Evolutionary conservation across 2,888 invertebrate species (phyloP).

Genomic region (Calephelis perditalis): DNA sequence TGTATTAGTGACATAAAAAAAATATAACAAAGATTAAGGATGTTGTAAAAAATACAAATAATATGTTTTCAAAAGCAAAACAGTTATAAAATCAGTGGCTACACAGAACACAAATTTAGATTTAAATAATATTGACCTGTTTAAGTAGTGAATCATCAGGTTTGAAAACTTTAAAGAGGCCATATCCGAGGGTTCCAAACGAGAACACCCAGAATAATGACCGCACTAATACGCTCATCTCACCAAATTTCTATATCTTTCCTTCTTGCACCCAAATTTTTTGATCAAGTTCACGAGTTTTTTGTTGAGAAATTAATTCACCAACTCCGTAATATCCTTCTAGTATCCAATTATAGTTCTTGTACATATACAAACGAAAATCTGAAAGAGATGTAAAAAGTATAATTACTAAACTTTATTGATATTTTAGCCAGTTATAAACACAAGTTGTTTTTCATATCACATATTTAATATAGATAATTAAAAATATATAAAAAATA

Average conservation of each 20-base stretch:
- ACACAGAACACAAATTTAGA: conserved; percentile 34
- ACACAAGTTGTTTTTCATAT: no score
- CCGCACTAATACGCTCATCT: conserved; percentile 70
- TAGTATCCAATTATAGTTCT: conserved; percentile 81
- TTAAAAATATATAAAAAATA: no score
- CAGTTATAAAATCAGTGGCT: conserved; percentile 32
- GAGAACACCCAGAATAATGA: conserved; percentile 78
- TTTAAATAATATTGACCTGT: conserved; percentile 58
- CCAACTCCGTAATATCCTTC: conserved; percentile 84
- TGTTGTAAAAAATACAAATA: neutral
- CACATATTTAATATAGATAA: no score
- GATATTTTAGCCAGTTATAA: neutral
- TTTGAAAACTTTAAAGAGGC: conserved; percentile 75
- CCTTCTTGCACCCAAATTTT: conserved; percentile 76
- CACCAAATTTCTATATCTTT: conserved; percentile 62
- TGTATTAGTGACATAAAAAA: neutral
- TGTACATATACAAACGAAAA: conserved; percentile 82
- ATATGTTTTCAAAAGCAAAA: neutral
- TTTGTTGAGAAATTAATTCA: conserved; percentile 77
- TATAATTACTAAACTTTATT: neutral
- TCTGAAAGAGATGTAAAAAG: conserved; percentile 63
- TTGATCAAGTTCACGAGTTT: conserved; percentile 74
- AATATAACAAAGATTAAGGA: neutral
- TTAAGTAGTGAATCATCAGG: conserved; percentile 75
- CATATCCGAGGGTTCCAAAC: conserved; percentile 79